Evolutionary conservation across 2,113 vertebrate species (phyloP).

Genomic region (Enhydra lutris): DNA sequence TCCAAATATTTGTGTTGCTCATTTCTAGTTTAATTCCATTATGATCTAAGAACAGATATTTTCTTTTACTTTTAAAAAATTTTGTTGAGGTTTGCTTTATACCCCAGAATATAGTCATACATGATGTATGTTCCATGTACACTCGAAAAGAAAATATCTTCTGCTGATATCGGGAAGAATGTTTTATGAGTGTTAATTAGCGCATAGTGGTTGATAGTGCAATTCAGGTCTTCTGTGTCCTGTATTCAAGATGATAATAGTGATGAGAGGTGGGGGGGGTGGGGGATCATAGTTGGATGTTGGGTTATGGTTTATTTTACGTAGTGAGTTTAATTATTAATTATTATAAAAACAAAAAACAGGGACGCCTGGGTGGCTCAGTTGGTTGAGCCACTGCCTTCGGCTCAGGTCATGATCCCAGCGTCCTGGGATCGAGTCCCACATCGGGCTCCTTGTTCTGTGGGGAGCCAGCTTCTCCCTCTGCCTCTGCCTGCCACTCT

Average conservation of each 20-base stretch:
- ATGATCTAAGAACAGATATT: neutral
- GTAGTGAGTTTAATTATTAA: neutral
- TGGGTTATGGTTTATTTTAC: neutral
- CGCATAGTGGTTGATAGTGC: neutral
- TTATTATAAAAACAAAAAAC: neutral
- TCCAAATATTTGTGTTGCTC: neutral
- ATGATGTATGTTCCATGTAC: neutral
- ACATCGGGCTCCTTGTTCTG: no score
- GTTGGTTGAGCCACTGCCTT: no score
- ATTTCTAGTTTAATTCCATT: neutral
- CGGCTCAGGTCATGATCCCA: no score
- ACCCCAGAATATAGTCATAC: neutral
- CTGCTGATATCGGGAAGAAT: neutral
- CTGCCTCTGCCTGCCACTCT: no score
- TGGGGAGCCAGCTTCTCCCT: no score
- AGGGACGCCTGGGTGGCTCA: no score
- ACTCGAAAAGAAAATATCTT: neutral
- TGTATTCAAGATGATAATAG: neutral
- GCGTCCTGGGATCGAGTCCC: no score
- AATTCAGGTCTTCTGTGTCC: neutral
- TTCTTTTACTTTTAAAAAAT: neutral
- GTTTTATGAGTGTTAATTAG: neutral
- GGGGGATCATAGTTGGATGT: neutral
- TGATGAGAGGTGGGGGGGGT: neutral
- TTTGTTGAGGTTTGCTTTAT: neutral